Base-by-base conservation (phyloP, 2,888 invertebrate species). In the Lepidochrysops patricia region DNA sequence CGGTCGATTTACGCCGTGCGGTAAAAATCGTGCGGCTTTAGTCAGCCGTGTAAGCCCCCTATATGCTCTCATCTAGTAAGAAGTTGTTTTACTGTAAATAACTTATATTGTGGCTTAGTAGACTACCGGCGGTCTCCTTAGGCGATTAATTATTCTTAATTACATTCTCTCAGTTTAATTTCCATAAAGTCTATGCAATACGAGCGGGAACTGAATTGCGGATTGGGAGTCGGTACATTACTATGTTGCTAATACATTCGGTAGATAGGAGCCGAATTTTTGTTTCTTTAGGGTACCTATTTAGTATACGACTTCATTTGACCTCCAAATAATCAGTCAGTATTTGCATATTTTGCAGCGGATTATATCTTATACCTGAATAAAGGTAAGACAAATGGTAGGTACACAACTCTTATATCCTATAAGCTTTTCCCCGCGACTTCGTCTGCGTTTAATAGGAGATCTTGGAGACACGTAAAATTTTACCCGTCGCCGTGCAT, bases 131-230 rank as follows among this genome's bases (percentile, higher is more conserved):
- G 54, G 54, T 54, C 27, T 29, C 29, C 29, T 71, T 70, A 67
- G 64, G 54, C 63, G 62, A 64, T 69, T 70, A 79, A 79, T 80
- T 79, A 80, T 76, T 70, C 73, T 71, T 74, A 70, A 75, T 77
- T 76, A 73, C 64, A 67, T 64, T 68, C 76, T 72, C 76, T 73
- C 72, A 69, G 68, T 63, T 66, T 75, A 64, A 79, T 81, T 79
- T 75, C 72, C 77, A 82, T 83, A 81, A 81, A 76, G 72, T 75
- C 72, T 71, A 74, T 66, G 73, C 73, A 72, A 75, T 76, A 77
- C 70, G 77, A 75, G 71, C 67, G 61, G 67, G 66, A 67, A 64
- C 71, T 74, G 76, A 73, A 80, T 82, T 79, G 15, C 52, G 27
- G 52, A 52, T n/a, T 19, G 19, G 43, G 19, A n/a, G n/a, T n/a